Base-by-base conservation (phyloP, 2,888 invertebrate species). In the Ormyrus nitidulus region DNA sequence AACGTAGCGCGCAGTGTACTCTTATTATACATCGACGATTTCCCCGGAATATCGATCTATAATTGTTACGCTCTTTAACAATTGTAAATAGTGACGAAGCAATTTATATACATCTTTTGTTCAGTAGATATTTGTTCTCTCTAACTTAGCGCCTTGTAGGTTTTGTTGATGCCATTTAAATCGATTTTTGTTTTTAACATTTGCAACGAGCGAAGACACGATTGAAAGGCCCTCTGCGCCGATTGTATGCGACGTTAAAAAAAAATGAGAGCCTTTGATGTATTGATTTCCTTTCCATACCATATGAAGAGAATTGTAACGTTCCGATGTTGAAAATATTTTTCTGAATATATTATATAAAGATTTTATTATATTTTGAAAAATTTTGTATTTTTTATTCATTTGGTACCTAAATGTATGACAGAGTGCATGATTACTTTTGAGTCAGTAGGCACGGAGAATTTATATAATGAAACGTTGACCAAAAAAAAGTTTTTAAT, bases 331-430 rank as follows among this genome's bases (percentile, higher is more conserved):
- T 79, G 58, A 79, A 76, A 76, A 71, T 78, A 81, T 81, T 79
- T 80, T 81, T 79, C 72, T 62, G 78, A 81, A 34, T 34, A 34
- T 66, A 78, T 74, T 77, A 78, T 75, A 81, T 72, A 64, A 79
- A 77, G 34, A 49, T 76, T 81, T 81, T 81, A 81, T 79, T 76
- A 81, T 81, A 71, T 81, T 81, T 81, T 78, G 48, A 81, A 71
- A 49, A 69, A 58, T 34, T 2, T 34, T 34, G 34, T 34, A 34
- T 34, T 34, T 34, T 34, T 34, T 34, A 34, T 34, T 34, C 3
- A 34, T 34, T 34, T 34, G 34, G 34, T 34, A 34, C 34, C 34
- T 34, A 34, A 34, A 34, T 34, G 34, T 34, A 34, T 34, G 34
- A 34, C 34, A 34, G 34, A 34, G 4, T 34, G 34, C 34, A 34